Evolutionary conservation across 2,797 vertebrate species (phyloP).

Genomic region (Melanotaenia pygmaea): DNA sequence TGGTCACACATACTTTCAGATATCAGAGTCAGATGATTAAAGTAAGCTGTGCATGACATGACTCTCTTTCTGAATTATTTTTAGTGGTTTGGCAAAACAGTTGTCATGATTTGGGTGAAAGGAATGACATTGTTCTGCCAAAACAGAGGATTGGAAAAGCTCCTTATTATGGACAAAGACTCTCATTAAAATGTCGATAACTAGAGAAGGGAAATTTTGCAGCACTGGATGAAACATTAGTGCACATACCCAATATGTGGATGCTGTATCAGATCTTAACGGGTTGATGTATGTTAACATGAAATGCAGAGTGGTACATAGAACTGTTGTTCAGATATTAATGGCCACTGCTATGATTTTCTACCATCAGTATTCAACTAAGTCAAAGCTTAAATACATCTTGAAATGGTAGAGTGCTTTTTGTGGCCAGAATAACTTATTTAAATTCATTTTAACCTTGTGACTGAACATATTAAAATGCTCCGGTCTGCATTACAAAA

Average conservation of each 20-base stretch:
- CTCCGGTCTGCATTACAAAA: no score
- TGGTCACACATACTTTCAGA: slow-evolving; percentile 19
- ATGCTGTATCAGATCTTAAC: not conserved
- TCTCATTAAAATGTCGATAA: slow-evolving; percentile 4
- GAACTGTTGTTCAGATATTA: not conserved
- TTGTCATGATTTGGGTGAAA: slow-evolving; percentile 14
- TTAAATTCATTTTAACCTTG: not conserved
- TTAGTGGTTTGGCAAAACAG: slow-evolving; percentile 24
- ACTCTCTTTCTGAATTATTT: slow-evolving; percentile 11
- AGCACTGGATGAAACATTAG: not conserved
- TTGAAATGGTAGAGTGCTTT: not conserved
- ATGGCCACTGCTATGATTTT: not conserved
- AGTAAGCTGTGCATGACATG: not conserved
- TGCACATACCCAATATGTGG: not conserved
- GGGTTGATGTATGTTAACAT: not conserved
- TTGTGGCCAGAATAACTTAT: not conserved
- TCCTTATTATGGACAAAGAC: slow-evolving; percentile 15
- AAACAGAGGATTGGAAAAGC: slow-evolving; percentile 5
- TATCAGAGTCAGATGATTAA: slow-evolving; percentile 10
- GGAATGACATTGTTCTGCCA: slow-evolving; percentile 17
- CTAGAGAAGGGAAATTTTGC: not conserved
- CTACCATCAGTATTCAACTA: no score
- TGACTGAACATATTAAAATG: no score
- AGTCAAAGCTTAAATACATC: not conserved
- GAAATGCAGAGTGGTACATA: not conserved